These are phyloP conservation scores for Mus spicilegus DNA, from an alignment of 2,113 vertebrate species.

Conservation along the genomic window DNA sequence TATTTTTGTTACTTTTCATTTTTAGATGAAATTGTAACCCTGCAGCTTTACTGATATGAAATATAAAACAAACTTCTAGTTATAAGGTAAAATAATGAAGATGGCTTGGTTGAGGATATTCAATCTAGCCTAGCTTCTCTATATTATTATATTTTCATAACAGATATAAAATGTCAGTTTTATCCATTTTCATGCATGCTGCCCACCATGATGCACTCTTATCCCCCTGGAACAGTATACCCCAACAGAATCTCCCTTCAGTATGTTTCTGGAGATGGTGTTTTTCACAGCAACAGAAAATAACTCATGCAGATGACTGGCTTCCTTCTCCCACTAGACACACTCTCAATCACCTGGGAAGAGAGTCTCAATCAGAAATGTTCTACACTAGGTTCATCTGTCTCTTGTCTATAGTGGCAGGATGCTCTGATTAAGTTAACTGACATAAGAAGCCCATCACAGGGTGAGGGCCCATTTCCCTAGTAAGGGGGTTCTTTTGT, in stretches of 20 bases:
- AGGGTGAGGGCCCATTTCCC: neutral
- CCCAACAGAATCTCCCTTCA: neutral
- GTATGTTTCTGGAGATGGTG: neutral
- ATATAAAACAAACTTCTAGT: neutral
- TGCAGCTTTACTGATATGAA: neutral
- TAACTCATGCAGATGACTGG: neutral
- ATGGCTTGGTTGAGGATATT: neutral
- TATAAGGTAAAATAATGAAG: neutral
- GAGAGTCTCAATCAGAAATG: neutral
- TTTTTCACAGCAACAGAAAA: neutral
- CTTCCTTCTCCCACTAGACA: neutral
- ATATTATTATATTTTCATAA: neutral
- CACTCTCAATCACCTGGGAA: neutral
- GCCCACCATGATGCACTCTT: neutral
- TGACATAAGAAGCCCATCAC: too few species aligned
- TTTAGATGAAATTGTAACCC: neutral
- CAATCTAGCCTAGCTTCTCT: neutral
- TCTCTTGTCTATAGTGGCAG: neutral
- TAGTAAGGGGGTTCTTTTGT: too few species aligned
- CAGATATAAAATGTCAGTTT: neutral
- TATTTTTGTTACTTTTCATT: constrained; percentile 13
- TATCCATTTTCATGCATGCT: neutral
- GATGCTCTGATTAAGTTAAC: neutral
- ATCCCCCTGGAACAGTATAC: neutral
- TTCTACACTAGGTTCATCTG: neutral